Evolutionary conservation across 2,797 vertebrate species (phyloP).

Genomic region (Poeciliopsis gracilis): DNA sequence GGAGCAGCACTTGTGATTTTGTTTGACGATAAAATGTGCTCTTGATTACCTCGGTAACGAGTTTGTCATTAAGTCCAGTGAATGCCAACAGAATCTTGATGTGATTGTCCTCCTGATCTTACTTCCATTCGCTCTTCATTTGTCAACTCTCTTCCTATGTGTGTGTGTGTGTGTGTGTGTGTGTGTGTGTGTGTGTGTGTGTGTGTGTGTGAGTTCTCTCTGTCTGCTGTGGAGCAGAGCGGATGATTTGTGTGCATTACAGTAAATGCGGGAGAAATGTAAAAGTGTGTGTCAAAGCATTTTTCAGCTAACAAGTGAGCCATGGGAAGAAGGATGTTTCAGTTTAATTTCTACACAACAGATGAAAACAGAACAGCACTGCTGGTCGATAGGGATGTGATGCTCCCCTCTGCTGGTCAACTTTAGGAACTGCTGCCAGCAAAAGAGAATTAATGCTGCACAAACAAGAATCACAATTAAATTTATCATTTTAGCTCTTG

Average conservation of each 20-base stretch:
- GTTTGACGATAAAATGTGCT: slow-evolving; percentile 26
- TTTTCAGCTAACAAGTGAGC: slow-evolving; percentile 1
- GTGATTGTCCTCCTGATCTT: slow-evolving; percentile 8
- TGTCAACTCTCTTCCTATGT: not conserved
- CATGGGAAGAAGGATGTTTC: not conserved
- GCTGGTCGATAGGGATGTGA: not conserved
- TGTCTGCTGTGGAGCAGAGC: not conserved
- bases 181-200: not conserved
- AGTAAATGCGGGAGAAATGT: not conserved
- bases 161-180: too few relatives aligned
- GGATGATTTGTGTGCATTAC: slow-evolving; percentile 7
- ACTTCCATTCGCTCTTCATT: slow-evolving; percentile 8
- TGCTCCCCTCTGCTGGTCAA: slow-evolving; percentile 68
- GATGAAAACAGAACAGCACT: not conserved
- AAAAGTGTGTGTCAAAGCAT: not conserved
- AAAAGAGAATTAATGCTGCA: not conserved
- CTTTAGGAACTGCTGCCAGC: slow-evolving; percentile 12
- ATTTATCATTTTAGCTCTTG: not conserved
- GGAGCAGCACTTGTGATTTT: slow-evolving; percentile 42
- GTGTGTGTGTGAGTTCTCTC: slow-evolving; percentile 1
- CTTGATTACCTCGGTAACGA: slow-evolving; percentile 37
- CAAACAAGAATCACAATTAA: not conserved
- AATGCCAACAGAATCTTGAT: slow-evolving; percentile 6
- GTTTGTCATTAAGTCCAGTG: slow-evolving; percentile 28
- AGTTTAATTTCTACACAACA: not conserved